A percentile compares a stretch with the other conserved stretches of the same genome.
phyloP scores from a whole-genome alignment of 2,888 invertebrate species.

The Cactoblastis cactorum region DNA sequence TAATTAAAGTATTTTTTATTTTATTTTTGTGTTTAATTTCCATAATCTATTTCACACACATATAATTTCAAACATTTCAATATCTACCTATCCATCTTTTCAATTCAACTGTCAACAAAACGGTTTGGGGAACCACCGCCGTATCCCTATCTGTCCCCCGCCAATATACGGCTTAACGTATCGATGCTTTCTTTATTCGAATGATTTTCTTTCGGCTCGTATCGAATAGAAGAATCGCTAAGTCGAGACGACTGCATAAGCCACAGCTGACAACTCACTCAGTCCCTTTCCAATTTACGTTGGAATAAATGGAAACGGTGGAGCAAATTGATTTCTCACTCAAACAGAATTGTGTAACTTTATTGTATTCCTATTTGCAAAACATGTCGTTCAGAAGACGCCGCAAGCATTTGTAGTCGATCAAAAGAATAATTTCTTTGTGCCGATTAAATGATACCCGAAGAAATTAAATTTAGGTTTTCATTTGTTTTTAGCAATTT shows the following conservation, averaged over 20 bases:
- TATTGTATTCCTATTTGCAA: constrained; percentile 9
- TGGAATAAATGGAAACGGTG: constrained; percentile 72
- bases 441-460: background rate
- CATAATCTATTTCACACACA: too few species aligned
- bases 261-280: constrained; percentile 71
- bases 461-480: background rate
- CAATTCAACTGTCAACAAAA: constrained; percentile 25
- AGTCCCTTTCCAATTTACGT: constrained; percentile 75
- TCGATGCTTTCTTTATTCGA: constrained; percentile 10
- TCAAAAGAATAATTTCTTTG: constrained; percentile 7
- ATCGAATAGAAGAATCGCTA: constrained; percentile 25
- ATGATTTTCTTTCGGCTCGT: constrained; percentile 13
- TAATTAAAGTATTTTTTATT: too few species aligned
- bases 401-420: background rate
- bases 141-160: constrained; percentile 6
- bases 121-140: constrained; percentile 4
- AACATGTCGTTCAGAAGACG: constrained; percentile 4
- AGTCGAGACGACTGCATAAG: constrained; percentile 67
- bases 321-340: constrained; percentile 77
- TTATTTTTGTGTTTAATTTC: too few species aligned
- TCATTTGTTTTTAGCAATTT: background rate
- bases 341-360: constrained; percentile 36
- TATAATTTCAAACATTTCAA: too few species aligned
- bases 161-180: constrained; percentile 12
- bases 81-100: background rate